phyloP scores from a whole-genome alignment of 2,113 vertebrate species.

The Tachycineta bicolor region DNA sequence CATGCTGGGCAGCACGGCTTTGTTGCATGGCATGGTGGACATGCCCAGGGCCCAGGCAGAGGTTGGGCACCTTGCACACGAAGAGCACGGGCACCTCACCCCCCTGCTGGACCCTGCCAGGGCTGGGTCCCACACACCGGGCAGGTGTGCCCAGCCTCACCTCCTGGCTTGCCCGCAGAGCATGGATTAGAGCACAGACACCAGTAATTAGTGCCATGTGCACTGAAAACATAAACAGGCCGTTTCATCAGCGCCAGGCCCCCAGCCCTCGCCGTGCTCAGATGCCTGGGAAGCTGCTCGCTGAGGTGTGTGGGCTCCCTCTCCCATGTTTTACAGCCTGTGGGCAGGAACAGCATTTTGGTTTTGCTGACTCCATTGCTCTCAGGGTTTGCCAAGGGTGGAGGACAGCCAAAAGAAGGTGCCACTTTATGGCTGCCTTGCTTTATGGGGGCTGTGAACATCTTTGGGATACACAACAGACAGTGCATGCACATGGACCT shows the following conservation, averaged over 20 bases:
- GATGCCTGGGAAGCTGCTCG: neutral
- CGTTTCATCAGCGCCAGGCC: neutral
- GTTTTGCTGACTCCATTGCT: neutral
- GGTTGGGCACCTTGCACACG: accelerated
- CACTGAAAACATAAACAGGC: constrained; percentile 35
- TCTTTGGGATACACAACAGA: neutral
- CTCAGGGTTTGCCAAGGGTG: neutral
- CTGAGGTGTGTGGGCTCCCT: neutral
- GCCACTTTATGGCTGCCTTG: neutral
- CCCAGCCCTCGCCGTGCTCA: neutral
- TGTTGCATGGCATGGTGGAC: accelerated
- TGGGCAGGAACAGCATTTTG: neutral
- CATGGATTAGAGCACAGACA: constrained; percentile 15
- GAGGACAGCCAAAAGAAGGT: neutral
- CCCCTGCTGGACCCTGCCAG: accelerated
- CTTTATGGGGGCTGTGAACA: neutral
- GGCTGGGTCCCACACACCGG: neutral
- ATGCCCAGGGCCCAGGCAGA: neutral
- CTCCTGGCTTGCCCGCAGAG: constrained; percentile 16
- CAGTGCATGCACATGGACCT: neutral
- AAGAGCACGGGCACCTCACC: neutral
- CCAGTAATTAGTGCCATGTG: constrained; percentile 44
- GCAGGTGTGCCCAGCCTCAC: constrained; percentile 24
- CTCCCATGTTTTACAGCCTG: neutral
- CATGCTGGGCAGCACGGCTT: neutral